Base-by-base conservation (phyloP, 2,113 vertebrate species). In the Columba janthina region DNA sequence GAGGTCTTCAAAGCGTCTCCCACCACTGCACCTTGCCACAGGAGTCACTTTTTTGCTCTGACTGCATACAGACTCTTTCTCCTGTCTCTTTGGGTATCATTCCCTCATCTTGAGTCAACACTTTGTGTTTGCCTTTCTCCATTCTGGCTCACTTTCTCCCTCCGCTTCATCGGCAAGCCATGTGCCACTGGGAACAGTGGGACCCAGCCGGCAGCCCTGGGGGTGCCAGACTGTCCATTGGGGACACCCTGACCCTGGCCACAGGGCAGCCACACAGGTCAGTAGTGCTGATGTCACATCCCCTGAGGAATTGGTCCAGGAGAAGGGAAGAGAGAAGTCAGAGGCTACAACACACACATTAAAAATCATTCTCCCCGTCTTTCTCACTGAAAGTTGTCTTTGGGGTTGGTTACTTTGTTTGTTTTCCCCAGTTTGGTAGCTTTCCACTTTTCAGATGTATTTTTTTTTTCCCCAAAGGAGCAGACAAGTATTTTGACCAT, bases 151-250 rank as follows among this genome's bases (percentile, higher is more conserved):
- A 3, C 62, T 56, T 54, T 86, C 40, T 38, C 28, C 19, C 70
- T 40, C 31, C 50, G 32, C 24, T 12, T 62, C 50, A 36, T 32
- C 19, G 32, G 61, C 65, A 92, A 83, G 50, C 34, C 65, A 54
- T 0, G 0, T 18, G 38, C 28, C 36, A 18, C 8, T 2, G 4
- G 79, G 50, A 75, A 10, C 32, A 54, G 44, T 0, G 3, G 60
- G 21, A 61, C 18, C 6, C 42, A 67, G 53, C 15, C 32, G 21
- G 15, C 34, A 65, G 50, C 46, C 24, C 40, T 4, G 1, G 24
- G 15, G 12, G 3, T 40, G 58, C 51, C 60, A 1, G 0, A 46
- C 60, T 93, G 54, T 21, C 26, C 31, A 44, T 48, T 64, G 32
- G 0, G 6, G 66, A 34, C 22, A 92, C 28, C n/a, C 25, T 0